A percentile compares a stretch with the other conserved stretches of the same genome.
phyloP scores from a whole-genome alignment of 30 jellyfish, hydroid and myxozoan species.

The Phacellophora camtschatica region DNA sequence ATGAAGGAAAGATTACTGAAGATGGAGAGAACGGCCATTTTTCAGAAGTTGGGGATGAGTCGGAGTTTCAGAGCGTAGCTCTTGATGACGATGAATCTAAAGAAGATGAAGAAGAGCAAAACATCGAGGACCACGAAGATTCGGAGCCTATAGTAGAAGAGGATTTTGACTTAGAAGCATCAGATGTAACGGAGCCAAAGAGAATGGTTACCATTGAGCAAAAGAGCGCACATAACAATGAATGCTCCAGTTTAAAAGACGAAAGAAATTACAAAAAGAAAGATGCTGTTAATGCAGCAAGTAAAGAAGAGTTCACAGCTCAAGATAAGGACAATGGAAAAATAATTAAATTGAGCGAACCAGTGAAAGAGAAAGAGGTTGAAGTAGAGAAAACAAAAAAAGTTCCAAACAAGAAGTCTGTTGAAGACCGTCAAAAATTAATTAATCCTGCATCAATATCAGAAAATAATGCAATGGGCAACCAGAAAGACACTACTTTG shows the following conservation, averaged over 20 bases:
- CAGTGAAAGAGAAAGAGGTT: background rate
- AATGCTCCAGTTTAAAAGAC: too few species aligned
- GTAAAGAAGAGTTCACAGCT: background rate
- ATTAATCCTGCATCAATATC: too few species aligned
- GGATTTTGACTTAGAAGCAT: too few species aligned
- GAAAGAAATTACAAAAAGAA: background rate
- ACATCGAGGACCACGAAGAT: too few species aligned
- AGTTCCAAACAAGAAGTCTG: background rate
- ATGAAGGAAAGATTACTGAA: background rate
- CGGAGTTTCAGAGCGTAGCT: background rate
- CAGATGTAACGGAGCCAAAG: background rate
- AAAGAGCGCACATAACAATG: background rate
- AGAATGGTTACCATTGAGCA: conserved; percentile 5
- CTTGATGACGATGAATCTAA: background rate
- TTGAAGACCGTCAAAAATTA: too few species aligned
- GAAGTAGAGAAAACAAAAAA: background rate
- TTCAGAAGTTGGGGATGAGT: background rate
- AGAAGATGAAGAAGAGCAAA: background rate
- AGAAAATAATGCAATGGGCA: too few species aligned
- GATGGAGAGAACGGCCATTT: background rate
- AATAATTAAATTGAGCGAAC: background rate
- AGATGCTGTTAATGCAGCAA: background rate
- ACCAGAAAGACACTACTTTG: too few species aligned
- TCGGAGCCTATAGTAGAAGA: too few species aligned
- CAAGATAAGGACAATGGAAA: background rate